These are phyloP conservation scores for Agrochola circellaris DNA, from an alignment of 2,888 invertebrate genomes.

Conservation along the genomic window DNA sequence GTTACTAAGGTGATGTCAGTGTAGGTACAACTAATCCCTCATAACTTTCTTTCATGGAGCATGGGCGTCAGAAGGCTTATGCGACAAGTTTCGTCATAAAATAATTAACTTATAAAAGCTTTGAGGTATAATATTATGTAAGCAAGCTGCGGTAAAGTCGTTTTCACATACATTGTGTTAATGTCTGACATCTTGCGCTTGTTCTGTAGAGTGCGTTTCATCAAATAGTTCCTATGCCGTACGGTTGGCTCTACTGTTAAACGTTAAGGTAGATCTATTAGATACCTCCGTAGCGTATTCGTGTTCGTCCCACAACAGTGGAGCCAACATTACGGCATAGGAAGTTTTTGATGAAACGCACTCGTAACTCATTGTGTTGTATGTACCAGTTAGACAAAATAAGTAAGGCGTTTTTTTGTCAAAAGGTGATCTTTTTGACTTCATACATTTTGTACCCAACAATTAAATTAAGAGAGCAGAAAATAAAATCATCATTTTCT, in stretches of 20 bases:
- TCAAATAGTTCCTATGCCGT: no score
- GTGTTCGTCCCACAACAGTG: no score
- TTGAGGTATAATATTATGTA: not conserved
- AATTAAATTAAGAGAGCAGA: constrained; percentile 22
- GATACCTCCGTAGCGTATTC: no score
- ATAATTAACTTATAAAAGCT: not conserved
- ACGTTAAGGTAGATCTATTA: no score
- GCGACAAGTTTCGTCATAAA: not conserved
- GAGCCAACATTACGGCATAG: no score
- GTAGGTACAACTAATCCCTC: constrained; percentile 1
- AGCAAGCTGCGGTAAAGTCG: not conserved
- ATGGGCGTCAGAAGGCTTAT: not conserved
- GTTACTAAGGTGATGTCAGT: not conserved
- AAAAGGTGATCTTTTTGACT: not conserved
- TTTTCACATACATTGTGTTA: not conserved
- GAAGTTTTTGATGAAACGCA: no score
- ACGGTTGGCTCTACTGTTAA: no score
- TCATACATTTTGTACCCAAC: constrained; percentile 43
- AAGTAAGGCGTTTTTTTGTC: constrained; percentile 3
- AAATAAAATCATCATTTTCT: constrained; percentile 24
- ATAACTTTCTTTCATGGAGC: constrained; percentile 7
- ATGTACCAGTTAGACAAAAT: constrained; percentile 14
- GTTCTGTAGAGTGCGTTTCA: not conserved
- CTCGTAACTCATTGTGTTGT: constrained; percentile 1
- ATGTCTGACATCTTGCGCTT: constrained; percentile 1